Base-by-base conservation (phyloP, 2,888 invertebrate genomes). In the Sthenelais limicola region DNA sequence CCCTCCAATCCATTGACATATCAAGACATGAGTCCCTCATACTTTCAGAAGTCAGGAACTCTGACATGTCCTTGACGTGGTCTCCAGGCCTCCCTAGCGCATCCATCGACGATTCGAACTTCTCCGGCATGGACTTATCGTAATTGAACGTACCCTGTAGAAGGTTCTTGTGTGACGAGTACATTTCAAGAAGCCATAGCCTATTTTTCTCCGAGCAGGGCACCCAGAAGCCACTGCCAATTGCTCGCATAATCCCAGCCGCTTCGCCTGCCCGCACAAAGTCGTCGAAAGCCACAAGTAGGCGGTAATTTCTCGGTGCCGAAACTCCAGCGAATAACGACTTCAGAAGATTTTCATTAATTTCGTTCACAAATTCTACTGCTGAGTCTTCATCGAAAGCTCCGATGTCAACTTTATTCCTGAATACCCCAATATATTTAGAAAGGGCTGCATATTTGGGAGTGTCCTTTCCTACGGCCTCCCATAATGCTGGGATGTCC, bases 261-360 rank as follows among this genome's bases (percentile, higher is more conserved):
- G 21, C 62, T 62, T 62, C 62, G 21, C 38, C 62, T n/a, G 62
- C 62, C 2, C 62, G 62, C 2, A 35, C 62, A 21, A 62, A 62
- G 38, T 62, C 24, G 24, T 62, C 62, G 12, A 62, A 62, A 7
- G 62, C 62, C 38, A 62, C 62, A 1, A 62, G 5, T 15, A n/a
- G 43, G 38, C 62, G 62, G 24, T 62, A 62, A 15, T 62, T 43
- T 26, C 28, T 62, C 12, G 62, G 62, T n/a, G 62, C 62, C 24
- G 1, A 21, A 26, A 62, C 62, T 15, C 43, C 62, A 15, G 35
- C 43, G 38, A 62, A 62, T 35, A 62, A 43, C 9, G 43, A 9
- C 1, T 26, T 1, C 1, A 62, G 62, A 12, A 62, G 38, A 21
- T 62, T 35, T 24, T 35, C 62, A 38, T 62, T 62, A 18, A 62